Base-by-base conservation (phyloP, 2,888 invertebrate genomes). In the Lasioglossum pauxillum region DNA sequence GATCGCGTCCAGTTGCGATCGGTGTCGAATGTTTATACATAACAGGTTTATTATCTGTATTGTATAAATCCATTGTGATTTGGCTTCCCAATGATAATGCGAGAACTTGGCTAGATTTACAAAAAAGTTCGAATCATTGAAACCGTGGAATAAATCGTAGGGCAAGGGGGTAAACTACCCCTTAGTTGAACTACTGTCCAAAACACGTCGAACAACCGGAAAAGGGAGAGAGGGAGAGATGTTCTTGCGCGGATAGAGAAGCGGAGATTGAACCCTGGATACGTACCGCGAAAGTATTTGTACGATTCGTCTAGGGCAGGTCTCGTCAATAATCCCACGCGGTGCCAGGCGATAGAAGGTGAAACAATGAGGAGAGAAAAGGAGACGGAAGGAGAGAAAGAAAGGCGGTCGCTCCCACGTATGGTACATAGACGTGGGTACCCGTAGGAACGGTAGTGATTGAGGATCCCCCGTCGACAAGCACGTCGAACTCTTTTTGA, bases 391-490 rank as follows among this genome's bases (percentile, higher is more conserved):
- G 73, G 12, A 5, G n/a, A 41, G 41, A 41, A 71, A 41, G 38
- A 35, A 85, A 83, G 80, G 75, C 35, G 76, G 81, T 81, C 57
- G 78, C 76, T 81, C 83, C 76, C 84, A 82, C 77, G 81, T 82
- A 85, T 75, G 81, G 53, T 53, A 82, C 67, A 74, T 53, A 82
- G 81, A 80, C 73, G 73, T 46, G 38, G 46, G 57, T 71, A 31
- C 41, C 72, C 72, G 74, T 75, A 81, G 74, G 75, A 77, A 73
- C 80, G 73, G 76, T 76, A 83, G 87, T 86, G 91, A 92, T 92
- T 91, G 91, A 88, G 83, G 91, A 90, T 89, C 91, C 90, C 93
- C 92, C 88, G 91, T 88, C 86, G 92, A 89, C 89, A 87, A 67
- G 82, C 86, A 89, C 89, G 90, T 91, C 90, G 89, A 91, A 90